Base-by-base conservation (phyloP, 2,888 invertebrate genomes). In the Geophilus truncorum region DNA sequence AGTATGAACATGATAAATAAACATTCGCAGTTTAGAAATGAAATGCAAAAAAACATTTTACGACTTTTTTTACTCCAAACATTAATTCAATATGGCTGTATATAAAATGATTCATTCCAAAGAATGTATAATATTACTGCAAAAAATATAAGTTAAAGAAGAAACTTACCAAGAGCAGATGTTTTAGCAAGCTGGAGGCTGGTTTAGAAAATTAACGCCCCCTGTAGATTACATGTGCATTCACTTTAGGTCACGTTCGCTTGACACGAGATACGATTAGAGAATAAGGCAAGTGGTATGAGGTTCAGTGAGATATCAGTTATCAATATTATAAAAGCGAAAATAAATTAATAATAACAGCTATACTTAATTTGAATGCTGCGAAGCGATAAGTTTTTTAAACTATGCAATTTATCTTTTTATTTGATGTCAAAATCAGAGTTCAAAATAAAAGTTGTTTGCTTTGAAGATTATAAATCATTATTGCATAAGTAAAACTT, bases 181-280 rank as follows among this genome's bases (percentile, higher is more conserved):
- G 70, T 70, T 70, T 12, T 28, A 70, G 0, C 70, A 70, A 70
- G 25, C 70, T 6, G 70, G 70, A 70, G 70, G 70, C 28, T 28
- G 70, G 12, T 70, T 70, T 25, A 23, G 25, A 70, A 70, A 70
- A 70, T 70, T 70, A 70, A 70, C 70, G 70, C 70, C 70, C 70
- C 70, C 28, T 70, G 70, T 28, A 25, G 25, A 70, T 70, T 70
- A 10, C 57, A 62, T 18, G 21, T 62, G 57, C 57, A 62, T 23
- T 62, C 21, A 10, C 57, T 70, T 3, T 9, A 28, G 70, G 70
- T 70, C 25, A 70, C 70, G 70, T 70, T 25, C 70, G 23, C 28
- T 25, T 70, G 70, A 70, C 25, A 70, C 28, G 28, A 70, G 70
- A 70, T 70, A 70, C 70, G 70, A 70, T 70, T 70, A 70, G 70